Base-by-base conservation (phyloP, 2,888 invertebrate species). In the Bombylius discolor region DNA sequence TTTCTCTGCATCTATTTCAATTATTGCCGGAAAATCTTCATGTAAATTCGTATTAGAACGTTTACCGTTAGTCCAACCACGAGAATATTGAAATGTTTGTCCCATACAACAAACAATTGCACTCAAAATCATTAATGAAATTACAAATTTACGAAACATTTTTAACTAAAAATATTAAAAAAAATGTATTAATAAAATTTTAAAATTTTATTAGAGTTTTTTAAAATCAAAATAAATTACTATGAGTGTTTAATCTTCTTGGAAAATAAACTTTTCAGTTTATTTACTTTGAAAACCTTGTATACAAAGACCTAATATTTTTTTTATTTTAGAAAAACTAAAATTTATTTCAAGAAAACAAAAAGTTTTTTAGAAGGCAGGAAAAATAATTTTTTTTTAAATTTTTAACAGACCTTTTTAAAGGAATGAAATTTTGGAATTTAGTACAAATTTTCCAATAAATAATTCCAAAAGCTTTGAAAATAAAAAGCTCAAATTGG, bases 31-130 rank as follows among this genome's bases (percentile, higher is more conserved):
- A 5, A 67, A 47, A 32, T 68, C 67, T 32, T 62, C 64, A 34
- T 62, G 63, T 11, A 64, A 59, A 42, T 62, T 60, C 44, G 54
- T n/a, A 44, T 39, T 62, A n/a, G 68, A 64, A 1, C 83, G 72
- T 64, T 85, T 84, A 32, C 87, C 87, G 65, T 85, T 86, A 59
- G 84, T 86, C 87, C 87, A 87, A 6, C 87, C 87, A 1, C 83
- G 75, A 47, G 85, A 87, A 70, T 87, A 87, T 66, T 87, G 86
- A 74, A 86, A 87, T 7, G 85, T 86, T 72, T 87, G 87, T 1
- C 81, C 80, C 68, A 70, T 70, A 60, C 70, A 72, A 14, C 62
- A 59, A 31, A 62, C 50, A 36, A 62, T 47, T 47, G 58, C 42
- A 32, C 56, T 57, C 14, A 62, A 52, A 44, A 63, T 34, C 14